phyloP scores from a whole-genome alignment of 1,140 invertebrate genomes.

The Drosophila gunungcola region DNA sequence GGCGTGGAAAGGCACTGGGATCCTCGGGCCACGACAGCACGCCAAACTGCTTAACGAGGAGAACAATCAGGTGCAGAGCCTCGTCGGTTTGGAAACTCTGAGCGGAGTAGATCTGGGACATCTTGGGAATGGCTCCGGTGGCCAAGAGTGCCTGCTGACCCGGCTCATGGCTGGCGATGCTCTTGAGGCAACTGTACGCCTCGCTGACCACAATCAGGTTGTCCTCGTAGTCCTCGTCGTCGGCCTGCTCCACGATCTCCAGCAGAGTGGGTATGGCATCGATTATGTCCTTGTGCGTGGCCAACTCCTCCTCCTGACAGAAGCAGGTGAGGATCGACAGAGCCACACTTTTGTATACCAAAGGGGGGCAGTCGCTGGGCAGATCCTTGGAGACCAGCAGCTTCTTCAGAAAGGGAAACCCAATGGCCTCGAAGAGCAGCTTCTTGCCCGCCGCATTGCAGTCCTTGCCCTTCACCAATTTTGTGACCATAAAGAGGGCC shows the following conservation, averaged over 20 bases:
- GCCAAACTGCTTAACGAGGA: conserved; percentile 89
- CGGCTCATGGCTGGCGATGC: conserved; percentile 89
- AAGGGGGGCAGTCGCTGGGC: conserved; percentile 92
- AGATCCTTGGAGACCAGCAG: conserved; percentile 90
- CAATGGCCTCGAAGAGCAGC: conserved; percentile 94
- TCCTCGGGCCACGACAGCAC: conserved; percentile 90
- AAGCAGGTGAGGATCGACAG: conserved; percentile 93
- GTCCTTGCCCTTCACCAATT: conserved; percentile 92
- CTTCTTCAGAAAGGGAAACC: conserved; percentile 92
- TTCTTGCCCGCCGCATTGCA: conserved; percentile 90
- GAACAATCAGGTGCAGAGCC: conserved; percentile 91
- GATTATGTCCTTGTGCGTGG: conserved; percentile 92
- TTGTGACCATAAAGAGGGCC: conserved; percentile 95
- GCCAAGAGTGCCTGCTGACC: conserved; percentile 91
- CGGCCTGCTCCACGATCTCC: conserved; percentile 92
- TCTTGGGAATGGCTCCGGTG: conserved; percentile 90
- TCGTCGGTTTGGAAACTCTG: conserved; percentile 95
- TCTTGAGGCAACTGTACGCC: conserved; percentile 93
- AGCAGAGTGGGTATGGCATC: conserved; percentile 92
- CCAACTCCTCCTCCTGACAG: conserved; percentile 91
- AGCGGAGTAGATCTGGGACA: conserved; percentile 93
- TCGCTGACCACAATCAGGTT: conserved; percentile 95
- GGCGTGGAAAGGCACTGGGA: conserved; percentile 91
- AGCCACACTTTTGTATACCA: conserved; percentile 95
- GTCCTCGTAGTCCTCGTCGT: conserved; percentile 93